Percentiles rank a stretch among this genome's conserved stretches.
These are phyloP conservation scores for Herpetotheres cachinnans DNA, from an alignment of 2,113 vertebrate genomes.

Conservation along the genomic window DNA sequence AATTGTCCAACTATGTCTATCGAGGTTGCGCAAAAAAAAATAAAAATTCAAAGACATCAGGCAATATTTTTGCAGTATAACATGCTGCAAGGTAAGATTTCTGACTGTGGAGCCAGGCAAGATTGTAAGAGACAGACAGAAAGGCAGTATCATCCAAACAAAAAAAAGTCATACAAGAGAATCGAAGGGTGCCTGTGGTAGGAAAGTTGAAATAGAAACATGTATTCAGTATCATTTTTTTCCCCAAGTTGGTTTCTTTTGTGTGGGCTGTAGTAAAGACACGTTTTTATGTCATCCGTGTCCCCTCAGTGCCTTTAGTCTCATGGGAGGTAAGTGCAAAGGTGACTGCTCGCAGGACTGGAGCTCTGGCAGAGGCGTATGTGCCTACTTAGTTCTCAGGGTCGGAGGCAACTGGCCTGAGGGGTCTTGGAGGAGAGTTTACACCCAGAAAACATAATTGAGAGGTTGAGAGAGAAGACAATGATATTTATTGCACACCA, in stretches of 20 bases:
- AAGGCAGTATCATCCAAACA: background rate
- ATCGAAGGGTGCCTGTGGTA: background rate
- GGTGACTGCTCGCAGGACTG: accelerated
- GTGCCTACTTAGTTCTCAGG: background rate
- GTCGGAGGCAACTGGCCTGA: background rate
- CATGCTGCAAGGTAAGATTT: background rate
- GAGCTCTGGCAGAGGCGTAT: background rate
- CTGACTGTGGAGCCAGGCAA: background rate
- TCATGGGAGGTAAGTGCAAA: background rate
- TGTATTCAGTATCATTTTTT: background rate
- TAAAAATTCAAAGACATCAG: background rate
- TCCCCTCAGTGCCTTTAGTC: background rate
- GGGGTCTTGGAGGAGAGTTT: background rate
- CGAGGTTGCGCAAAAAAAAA: background rate
- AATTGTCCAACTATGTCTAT: background rate
- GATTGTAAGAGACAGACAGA: background rate
- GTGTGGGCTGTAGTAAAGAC: background rate
- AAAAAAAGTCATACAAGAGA: background rate
- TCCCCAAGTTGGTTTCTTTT: background rate
- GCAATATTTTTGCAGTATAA: background rate
- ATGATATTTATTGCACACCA: background rate
- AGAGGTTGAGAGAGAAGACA: background rate
- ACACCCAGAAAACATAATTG: background rate
- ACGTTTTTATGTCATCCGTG: background rate
- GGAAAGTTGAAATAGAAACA: background rate